These are phyloP conservation scores for Metacarcinus magister DNA, from an alignment of 2,888 invertebrate species.

Conservation along the genomic window DNA sequence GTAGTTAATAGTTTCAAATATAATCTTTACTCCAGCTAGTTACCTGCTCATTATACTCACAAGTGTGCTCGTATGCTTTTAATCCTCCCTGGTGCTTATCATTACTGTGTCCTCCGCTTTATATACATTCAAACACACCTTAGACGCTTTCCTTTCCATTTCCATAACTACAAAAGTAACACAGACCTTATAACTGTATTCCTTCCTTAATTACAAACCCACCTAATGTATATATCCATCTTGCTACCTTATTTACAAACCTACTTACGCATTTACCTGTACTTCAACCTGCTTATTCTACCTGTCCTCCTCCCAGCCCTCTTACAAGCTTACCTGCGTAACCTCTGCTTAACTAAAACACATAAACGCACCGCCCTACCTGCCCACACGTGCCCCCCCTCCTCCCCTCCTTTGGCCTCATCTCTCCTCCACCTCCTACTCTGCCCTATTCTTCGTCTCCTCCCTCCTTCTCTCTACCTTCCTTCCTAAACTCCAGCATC, in stretches of 20 bases:
- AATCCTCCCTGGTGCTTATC: too few species aligned
- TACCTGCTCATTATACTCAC: too few species aligned
- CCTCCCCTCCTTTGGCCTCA: background rate
- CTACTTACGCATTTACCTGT: background rate
- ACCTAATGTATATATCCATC: background rate
- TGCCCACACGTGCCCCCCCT: background rate
- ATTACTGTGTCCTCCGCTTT: too few species aligned
- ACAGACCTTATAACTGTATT: background rate
- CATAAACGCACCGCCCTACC: background rate
- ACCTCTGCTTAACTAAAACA: conserved; percentile 8
- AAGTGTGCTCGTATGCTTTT: too few species aligned
- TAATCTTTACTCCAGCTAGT: too few species aligned
- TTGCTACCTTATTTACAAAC: conserved; percentile 2
- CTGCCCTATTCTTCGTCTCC: background rate
- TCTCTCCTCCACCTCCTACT: background rate
- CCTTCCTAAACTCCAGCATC: background rate
- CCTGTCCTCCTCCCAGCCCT: background rate
- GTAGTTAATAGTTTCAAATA: too few species aligned
- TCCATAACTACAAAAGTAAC: too few species aligned
- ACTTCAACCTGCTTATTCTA: background rate
- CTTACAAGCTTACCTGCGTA: background rate
- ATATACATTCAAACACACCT: too few species aligned
- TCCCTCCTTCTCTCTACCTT: background rate
- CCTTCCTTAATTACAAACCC: background rate
- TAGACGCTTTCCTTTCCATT: too few species aligned